phyloP scores from a whole-genome alignment of 2,888 invertebrate genomes.

The Pachliopta kotzebuea region DNA sequence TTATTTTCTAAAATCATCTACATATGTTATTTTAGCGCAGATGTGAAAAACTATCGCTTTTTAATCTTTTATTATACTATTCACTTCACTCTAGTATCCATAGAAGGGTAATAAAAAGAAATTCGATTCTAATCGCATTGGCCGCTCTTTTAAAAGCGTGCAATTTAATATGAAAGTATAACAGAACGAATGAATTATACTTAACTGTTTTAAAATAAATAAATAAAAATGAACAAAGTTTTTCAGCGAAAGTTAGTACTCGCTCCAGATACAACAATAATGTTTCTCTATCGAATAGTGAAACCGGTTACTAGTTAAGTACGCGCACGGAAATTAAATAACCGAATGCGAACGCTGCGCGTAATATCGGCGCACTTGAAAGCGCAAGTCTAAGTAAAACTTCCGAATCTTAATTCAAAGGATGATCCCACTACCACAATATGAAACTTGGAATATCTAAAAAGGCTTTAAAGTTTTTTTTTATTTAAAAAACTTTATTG shows the following conservation, averaged over 20 bases:
- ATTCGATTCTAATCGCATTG: conserved; percentile 1
- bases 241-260: conserved; percentile 57
- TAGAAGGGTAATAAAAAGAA: neutral
- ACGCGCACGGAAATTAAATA: conserved; percentile 54
- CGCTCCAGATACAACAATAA: conserved; percentile 62
- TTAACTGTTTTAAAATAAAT: conserved; percentile 30
- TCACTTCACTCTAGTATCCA: neutral
- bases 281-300: conserved; percentile 61
- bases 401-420: conserved; percentile 26
- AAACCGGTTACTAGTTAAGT: conserved; percentile 55
- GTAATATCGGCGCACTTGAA: conserved; percentile 38
- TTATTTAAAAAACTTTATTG: no score
- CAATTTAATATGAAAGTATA: conserved; percentile 24
- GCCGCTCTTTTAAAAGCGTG: conserved; percentile 11
- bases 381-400: conserved; percentile 28
- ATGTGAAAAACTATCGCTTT: neutral
- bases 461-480: neutral
- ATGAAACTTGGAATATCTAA: neutral
- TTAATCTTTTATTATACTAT: no score
- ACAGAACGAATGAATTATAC: conserved; percentile 32
- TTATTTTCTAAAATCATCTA: conserved; percentile 53
- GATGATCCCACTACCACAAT: conserved; percentile 5
- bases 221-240: conserved; percentile 36
- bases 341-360: conserved; percentile 25
- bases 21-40: neutral